phyloP scores from a whole-genome alignment of 1,140 invertebrate species.

The Tetraneura akinire region DNA sequence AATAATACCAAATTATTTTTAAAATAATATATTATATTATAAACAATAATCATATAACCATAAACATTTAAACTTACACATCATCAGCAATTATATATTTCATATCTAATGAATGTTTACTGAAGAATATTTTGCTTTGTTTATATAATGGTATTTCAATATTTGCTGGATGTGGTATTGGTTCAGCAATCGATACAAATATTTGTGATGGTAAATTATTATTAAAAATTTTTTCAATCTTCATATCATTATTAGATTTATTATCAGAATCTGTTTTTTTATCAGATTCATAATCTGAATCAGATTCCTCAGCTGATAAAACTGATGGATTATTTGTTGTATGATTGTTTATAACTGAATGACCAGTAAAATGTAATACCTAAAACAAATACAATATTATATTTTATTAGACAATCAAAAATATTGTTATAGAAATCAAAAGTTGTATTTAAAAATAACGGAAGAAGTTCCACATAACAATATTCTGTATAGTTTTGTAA shows the following conservation, averaged over 20 bases:
- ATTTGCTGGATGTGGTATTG: conserved; percentile 89
- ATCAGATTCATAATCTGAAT: conserved; percentile 49
- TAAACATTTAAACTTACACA: conserved; percentile 68
- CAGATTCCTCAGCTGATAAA: conserved; percentile 45
- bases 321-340: conserved; percentile 52
- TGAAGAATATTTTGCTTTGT: conserved; percentile 77
- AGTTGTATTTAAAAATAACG: no score
- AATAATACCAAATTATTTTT: neutral
- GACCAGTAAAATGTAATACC: conserved; percentile 87
- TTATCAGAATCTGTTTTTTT: conserved; percentile 52
- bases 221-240: neutral
- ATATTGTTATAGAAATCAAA: no score
- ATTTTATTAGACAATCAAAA: no score
- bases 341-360: conserved; percentile 64
- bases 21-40: neutral
- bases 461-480: no score
- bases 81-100: conserved; percentile 92
- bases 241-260: conserved; percentile 36
- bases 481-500: no score
- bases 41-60: conserved; percentile 5
- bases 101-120: conserved; percentile 90
- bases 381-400: conserved; percentile 62
- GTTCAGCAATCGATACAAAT: conserved; percentile 79
- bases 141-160: conserved; percentile 86
- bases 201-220: conserved; percentile 25